Evolutionary conservation across 2,113 vertebrate species (phyloP), one percentile per base, ranked within the genome.

Genomic region (Thamnaconus septentrionalis): DNA sequence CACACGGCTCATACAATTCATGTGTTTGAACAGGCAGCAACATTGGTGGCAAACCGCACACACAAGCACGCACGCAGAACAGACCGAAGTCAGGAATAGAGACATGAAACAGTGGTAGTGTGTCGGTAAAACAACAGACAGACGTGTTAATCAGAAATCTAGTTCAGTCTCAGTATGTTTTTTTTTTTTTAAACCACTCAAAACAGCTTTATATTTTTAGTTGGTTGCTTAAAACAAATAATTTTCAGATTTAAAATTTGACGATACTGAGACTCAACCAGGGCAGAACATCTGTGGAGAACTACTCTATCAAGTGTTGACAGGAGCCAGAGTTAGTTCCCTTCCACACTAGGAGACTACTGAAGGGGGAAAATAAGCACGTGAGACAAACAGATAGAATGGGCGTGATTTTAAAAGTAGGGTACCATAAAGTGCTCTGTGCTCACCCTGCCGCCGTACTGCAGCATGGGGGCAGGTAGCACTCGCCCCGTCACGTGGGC

Each of bases 381-480:
- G 18, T 31, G 18, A 31, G 73, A 89, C 88, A 85, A 82, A 90
- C 89, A 76, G 69, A 91, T 69, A 90, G 83, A 88, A 90, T 89
- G 89, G 84, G 85, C 73, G 89, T 91, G 92, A 92, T 92, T 90
- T 31, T 90, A 92, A 92, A 92, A 80, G 89, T 88, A 90, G 89
- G 87, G 91, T 93, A 93, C 92, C 92, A 93, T 91, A 91, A 92
- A 93, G 92, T 90, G 90, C 85, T 93, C 92, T 89, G 91, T 89
- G 82, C 93, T 94, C 95, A 99, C 97, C 94, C 97, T 94, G 89
- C 97, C 97, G 88, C 97, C 97, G 31, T 98, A 98, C 75, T 98
- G 96, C 87, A 99, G 86, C 97, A 98, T 98, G 3, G 97, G 97
- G 68, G 97, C 96, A 41, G 97, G 97, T 79, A 99, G 95, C 78